A percentile compares a stretch with the other conserved stretches of the same genome.
Evolutionary conservation across 2,797 vertebrate species (phyloP).

Genomic region (Buceros bicornis): DNA sequence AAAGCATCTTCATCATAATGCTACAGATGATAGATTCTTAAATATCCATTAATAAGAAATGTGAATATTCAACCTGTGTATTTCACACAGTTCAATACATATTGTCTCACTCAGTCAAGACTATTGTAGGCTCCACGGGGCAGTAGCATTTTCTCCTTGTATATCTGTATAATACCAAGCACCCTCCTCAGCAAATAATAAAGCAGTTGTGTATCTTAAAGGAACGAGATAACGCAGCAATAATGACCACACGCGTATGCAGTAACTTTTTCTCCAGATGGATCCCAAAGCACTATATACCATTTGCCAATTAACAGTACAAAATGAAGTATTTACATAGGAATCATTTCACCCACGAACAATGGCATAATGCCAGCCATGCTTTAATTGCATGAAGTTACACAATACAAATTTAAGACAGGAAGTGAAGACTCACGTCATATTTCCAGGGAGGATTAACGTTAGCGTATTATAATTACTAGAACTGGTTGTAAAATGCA

Average conservation of each 20-base stretch:
- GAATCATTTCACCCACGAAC: conserved; percentile 69
- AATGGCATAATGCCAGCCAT: conserved; percentile 56
- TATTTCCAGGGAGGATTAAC: conserved; percentile 31
- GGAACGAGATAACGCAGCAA: conserved; percentile 40
- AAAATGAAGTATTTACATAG: conserved; percentile 69
- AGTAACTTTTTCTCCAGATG: conserved; percentile 70
- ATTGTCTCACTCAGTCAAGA: neutral
- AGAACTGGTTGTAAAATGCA: conserved; percentile 13
- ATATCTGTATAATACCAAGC: neutral
- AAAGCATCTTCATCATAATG: neutral
- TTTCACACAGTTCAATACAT: neutral
- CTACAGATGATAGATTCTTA: neutral
- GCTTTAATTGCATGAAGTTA: conserved; percentile 63
- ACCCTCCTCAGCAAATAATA: conserved; percentile 15
- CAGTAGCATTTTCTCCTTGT: neutral
- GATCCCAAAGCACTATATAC: conserved; percentile 65
- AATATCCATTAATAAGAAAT: neutral
- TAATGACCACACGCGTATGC: conserved; percentile 57
- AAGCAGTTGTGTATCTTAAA: conserved; percentile 51
- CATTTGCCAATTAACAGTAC: conserved; percentile 70
- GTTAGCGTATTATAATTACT: neutral
- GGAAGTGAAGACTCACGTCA: conserved; percentile 54
- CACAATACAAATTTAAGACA: conserved; percentile 60
- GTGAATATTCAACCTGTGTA: neutral
- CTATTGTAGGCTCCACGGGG: neutral